A percentile compares a stretch with the other conserved stretches of the same genome.
These are phyloP conservation scores for Nerophis lumbriciformis DNA, from an alignment of 2,113 vertebrate species.

Conservation along the genomic window DNA sequence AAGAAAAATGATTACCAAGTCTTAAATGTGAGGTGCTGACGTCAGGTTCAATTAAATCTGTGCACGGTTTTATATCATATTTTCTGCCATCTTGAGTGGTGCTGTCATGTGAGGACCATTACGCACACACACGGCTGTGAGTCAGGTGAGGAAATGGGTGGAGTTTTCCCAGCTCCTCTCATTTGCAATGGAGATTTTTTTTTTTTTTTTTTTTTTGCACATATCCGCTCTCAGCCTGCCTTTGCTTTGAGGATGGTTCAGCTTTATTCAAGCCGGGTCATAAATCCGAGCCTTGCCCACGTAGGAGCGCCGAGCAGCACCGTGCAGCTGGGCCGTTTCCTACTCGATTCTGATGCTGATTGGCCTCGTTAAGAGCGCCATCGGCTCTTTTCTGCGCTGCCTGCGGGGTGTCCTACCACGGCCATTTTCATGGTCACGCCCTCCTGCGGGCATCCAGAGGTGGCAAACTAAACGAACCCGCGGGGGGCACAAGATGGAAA, in stretches of 20 bases:
- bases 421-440: slow-evolving; percentile 77
- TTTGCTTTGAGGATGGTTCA: slow-evolving; percentile 64
- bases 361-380: slow-evolving; percentile 65
- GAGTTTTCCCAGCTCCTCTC: slow-evolving; percentile 48
- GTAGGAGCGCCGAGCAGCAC: slow-evolving; percentile 40
- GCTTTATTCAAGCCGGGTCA: slow-evolving; percentile 39
- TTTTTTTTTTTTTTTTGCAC: slow-evolving; percentile 33
- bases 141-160: slow-evolving; percentile 62
- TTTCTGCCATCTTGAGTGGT: slow-evolving; percentile 3
- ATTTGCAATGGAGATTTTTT: slow-evolving; percentile 70
- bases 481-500: slow-evolving; percentile 43
- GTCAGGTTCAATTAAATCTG: background rate
- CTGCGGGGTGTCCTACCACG: slow-evolving; percentile 59
- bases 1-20: slow-evolving; percentile 6
- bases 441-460: slow-evolving; percentile 67
- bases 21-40: background rate
- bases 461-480: slow-evolving; percentile 73
- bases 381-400: slow-evolving; percentile 52
- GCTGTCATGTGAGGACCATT: slow-evolving; percentile 22
- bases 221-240: slow-evolving; percentile 47
- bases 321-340: slow-evolving; percentile 72
- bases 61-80: background rate
- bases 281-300: slow-evolving; percentile 37
- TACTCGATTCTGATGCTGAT: slow-evolving; percentile 77
- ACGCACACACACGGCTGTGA: slow-evolving; percentile 3